Evolutionary conservation across 2,888 invertebrate genomes (phyloP).

Genomic region (Sympetrum striolatum): DNA sequence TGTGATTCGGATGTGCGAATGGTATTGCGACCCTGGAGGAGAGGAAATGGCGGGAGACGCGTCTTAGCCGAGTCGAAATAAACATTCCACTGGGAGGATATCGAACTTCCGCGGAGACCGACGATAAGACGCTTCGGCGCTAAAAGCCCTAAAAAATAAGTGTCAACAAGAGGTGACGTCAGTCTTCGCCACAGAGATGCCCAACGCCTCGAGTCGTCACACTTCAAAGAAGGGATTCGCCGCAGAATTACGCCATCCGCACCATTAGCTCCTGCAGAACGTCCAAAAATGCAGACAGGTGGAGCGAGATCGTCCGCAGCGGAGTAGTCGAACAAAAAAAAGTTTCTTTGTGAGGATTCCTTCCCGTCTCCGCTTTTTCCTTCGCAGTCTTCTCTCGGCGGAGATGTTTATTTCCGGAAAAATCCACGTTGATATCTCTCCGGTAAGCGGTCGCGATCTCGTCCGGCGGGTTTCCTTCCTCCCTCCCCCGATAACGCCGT

Average conservation of each 20-base stretch:
- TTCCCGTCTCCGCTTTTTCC: background rate
- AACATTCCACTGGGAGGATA: background rate
- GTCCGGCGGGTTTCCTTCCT: background rate
- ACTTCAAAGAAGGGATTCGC: too few species aligned
- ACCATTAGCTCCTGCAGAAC: too few species aligned
- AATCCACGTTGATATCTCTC: background rate
- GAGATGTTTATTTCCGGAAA: background rate
- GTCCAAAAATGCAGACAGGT: too few species aligned
- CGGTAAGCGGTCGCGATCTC: background rate
- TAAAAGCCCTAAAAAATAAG: too few species aligned
- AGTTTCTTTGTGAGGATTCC: background rate
- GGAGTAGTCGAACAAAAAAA: background rate
- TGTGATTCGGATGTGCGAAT: constrained; percentile 38
- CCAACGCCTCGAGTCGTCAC: too few species aligned
- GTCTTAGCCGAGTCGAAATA: background rate
- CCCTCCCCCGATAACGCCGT: background rate
- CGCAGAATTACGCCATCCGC: too few species aligned
- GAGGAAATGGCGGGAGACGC: background rate
- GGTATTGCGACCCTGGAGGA: background rate
- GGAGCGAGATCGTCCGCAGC: background rate
- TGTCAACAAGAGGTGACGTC: too few species aligned
- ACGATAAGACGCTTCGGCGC: too few species aligned
- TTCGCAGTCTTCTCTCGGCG: background rate
- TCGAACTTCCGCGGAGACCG: background rate
- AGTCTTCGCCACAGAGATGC: too few species aligned